Base-by-base conservation (phyloP, 2,797 vertebrate species). In the Leptatherina wallacei region DNA sequence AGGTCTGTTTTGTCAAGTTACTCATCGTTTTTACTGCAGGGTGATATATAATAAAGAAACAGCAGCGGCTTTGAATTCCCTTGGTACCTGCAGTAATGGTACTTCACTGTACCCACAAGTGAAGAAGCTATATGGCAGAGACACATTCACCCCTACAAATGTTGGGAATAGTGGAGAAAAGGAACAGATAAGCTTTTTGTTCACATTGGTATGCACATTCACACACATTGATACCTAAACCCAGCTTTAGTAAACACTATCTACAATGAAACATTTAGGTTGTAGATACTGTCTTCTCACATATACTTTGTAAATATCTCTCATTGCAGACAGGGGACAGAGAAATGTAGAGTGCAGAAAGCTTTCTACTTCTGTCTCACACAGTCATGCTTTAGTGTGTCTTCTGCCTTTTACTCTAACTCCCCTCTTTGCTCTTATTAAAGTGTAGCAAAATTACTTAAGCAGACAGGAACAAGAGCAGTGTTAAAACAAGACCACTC, bases 1-100 rank as follows among this genome's bases (percentile, higher is more conserved):
- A 61, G 29, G 82, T 76, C 33, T 66, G 72, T 85, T 75, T 73
- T 70, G 65, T 87, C 68, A 83, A 85, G 76, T 80, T 73, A n/a
- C 74, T 73, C 24, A 4, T 71, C 79, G 57, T 61, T 47, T 36
- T 58, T 33, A 33, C 49, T 71, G 40, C 61, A 62, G 71, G 78
- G 69, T 73, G 35, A 79, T 78, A 79, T 78, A 44, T 61, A 79
- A 84, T 82, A 85, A 78, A 80, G 74, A 65, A 69, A 42, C 65
- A 65, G 67, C 73, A 73, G 71, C 60, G 80, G 65, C 65, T 78
- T 66, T 75, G 77, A 80, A 89, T 85, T 87, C 86, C 81, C 81
- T 32, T 6, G 75, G 35, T 20, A 2, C 81, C 65, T 51, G 30
- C 73, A 65, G 42, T 62, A 72, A 14, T 82, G 67, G 64, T 55